Evolutionary conservation across 2,113 vertebrate species (phyloP).

Genomic region (Megaleporinus macrocephalus): DNA sequence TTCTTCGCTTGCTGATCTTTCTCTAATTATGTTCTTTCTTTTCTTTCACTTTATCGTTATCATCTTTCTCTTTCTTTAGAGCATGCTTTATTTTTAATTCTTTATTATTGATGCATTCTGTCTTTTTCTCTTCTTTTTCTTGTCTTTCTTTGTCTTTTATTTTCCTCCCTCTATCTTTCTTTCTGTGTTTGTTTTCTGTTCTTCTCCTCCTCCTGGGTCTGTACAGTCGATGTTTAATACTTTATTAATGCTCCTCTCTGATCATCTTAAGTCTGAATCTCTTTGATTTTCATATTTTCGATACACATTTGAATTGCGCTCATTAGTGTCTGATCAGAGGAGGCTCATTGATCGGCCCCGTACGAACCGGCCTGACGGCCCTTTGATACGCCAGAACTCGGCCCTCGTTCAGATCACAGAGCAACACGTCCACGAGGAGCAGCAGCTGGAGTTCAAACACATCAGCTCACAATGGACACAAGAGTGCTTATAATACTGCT

Average conservation of each 20-base stretch:
- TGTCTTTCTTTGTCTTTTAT: too few relatives aligned
- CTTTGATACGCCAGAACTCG: constrained; percentile 36
- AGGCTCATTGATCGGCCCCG: constrained; percentile 28
- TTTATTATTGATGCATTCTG: too few relatives aligned
- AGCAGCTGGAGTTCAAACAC: neutral
- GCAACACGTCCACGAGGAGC: neutral
- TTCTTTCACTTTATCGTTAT: too few relatives aligned
- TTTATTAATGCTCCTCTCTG: constrained; percentile 47
- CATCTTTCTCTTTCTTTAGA: too few relatives aligned
- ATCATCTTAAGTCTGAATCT: neutral
- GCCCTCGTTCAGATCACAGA: neutral
- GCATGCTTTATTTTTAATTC: too few relatives aligned
- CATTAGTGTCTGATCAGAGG: constrained; percentile 34
- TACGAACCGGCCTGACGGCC: neutral
- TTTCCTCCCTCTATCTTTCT: neutral
- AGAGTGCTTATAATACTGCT: too few relatives aligned
- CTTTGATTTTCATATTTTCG: constrained; percentile 44
- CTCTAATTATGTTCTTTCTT: too few relatives aligned
- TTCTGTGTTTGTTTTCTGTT: neutral
- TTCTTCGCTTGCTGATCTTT: too few relatives aligned
- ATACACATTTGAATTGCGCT: constrained; percentile 34
- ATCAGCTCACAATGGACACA: neutral
- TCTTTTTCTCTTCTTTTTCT: neutral
- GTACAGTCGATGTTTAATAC: constrained; percentile 14
- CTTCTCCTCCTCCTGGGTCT: neutral